Conservation (phyloP, 1,140 invertebrate species). For the Nautilus pompilius region DNA sequence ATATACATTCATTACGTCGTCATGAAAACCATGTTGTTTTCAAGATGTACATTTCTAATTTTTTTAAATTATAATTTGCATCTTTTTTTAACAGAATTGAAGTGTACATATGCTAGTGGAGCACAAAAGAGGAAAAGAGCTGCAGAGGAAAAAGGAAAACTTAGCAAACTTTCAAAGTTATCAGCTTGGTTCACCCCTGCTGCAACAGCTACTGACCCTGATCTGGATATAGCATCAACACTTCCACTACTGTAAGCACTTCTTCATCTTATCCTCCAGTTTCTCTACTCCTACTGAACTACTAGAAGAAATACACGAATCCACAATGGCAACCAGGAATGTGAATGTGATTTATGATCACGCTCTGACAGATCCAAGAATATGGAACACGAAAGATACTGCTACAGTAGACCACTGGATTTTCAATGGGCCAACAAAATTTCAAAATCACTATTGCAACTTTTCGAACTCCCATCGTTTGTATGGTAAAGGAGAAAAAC, state of each 20-base stretch:
- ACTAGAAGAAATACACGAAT: neutral
- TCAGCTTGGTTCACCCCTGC: neutral
- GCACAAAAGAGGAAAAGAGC: neutral
- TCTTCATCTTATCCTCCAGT: neutral
- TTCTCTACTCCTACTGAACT: neutral
- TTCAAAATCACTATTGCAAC: neutral
- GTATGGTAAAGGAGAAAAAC: neutral
- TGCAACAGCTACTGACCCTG: neutral
- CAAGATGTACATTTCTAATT: neutral
- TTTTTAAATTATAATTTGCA: neutral
- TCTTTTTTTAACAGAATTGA: neutral
- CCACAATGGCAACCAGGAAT: neutral
- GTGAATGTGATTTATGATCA: neutral
- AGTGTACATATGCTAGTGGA: neutral
- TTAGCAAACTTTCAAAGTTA: neutral
- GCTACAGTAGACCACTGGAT: neutral
- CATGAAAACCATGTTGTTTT: neutral
- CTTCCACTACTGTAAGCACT: neutral
- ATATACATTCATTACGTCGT: neutral
- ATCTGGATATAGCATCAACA: neutral
- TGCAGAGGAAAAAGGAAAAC: neutral
- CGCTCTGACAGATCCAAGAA: neutral
- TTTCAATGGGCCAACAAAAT: neutral
- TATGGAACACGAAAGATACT: neutral
- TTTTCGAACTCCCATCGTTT: no score